Percentiles rank a stretch among this genome's conserved stretches.
Evolutionary conservation across 2,797 vertebrate genomes (phyloP).

Genomic region (Microctenopoma stevenorrisi): DNA sequence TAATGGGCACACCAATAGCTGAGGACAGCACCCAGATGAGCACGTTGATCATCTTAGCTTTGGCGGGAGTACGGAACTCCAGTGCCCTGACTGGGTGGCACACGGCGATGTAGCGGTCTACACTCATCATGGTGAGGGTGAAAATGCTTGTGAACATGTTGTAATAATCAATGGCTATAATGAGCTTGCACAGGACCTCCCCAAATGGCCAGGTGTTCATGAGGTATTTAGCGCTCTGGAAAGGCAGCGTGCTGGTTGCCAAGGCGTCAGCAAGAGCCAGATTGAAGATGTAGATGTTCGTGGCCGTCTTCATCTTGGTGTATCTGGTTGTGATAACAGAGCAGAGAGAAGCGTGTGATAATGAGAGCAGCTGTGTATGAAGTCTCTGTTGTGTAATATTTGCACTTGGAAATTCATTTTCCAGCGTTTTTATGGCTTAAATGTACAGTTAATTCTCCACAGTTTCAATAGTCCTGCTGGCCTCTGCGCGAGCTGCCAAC

Average conservation of each 20-base stretch:
- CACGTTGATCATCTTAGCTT: slow-evolving; percentile 94
- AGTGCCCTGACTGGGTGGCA: slow-evolving; percentile 93
- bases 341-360: slow-evolving; percentile 14
- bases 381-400: slow-evolving; percentile 17
- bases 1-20: slow-evolving; percentile 91
- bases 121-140: slow-evolving; percentile 97
- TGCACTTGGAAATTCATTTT: slow-evolving; percentile 24
- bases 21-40: slow-evolving; percentile 95
- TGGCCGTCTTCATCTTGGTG: slow-evolving; percentile 96
- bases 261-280: slow-evolving; percentile 91
- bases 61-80: slow-evolving; percentile 91
- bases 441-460: slow-evolving; percentile 12
- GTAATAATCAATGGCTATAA: slow-evolving; percentile 96
- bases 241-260: slow-evolving; percentile 94
- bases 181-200: slow-evolving; percentile 90
- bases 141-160: slow-evolving; percentile 98
- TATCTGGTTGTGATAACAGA: slow-evolving; percentile 82
- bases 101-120: slow-evolving; percentile 94
- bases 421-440: slow-evolving; percentile 12
- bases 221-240: slow-evolving; percentile 95
- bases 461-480: slow-evolving; percentile 24
- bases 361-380: slow-evolving; percentile 23
- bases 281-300: slow-evolving; percentile 98
- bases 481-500: slow-evolving; percentile 29
- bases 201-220: slow-evolving; percentile 96